Evolutionary conservation across 1,140 invertebrate genomes (phyloP).

Genomic region (Drosophila littoralis): DNA sequence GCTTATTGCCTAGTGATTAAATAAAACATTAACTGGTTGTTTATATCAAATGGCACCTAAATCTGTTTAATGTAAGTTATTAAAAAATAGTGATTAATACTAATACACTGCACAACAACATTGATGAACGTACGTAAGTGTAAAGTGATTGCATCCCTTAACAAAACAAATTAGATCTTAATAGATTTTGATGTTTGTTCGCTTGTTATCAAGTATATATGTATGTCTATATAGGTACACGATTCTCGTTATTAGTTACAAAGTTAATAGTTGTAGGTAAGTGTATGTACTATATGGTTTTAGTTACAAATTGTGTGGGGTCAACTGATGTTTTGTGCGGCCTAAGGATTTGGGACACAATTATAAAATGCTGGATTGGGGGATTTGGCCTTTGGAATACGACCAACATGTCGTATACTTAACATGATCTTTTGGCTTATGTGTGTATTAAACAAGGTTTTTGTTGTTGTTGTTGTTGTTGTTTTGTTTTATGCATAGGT

Average conservation of each 20-base stretch:
- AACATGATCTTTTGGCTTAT: conserved; percentile 31
- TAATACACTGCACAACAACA: conserved; percentile 41
- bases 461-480: neutral
- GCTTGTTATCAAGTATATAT: conserved; percentile 26
- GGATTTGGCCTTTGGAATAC: conserved; percentile 24
- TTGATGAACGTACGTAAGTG: conserved; percentile 28
- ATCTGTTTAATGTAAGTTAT: conserved; percentile 41
- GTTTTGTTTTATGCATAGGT: conserved; percentile 49
- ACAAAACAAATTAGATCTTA: conserved; percentile 13
- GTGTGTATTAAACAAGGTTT: conserved; percentile 32
- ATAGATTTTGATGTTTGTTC: conserved; percentile 66
- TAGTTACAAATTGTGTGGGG: conserved; percentile 36
- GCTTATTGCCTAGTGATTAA: neutral
- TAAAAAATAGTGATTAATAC: conserved; percentile 43
- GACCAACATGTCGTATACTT: conserved; percentile 15
- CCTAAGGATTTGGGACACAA: conserved; percentile 7
- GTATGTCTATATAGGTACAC: conserved; percentile 52
- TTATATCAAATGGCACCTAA: conserved; percentile 76
- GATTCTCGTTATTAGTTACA: conserved; percentile 58
- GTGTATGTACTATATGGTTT: conserved; percentile 6
- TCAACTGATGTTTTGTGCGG: conserved; percentile 27
- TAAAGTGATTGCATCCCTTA: conserved; percentile 16
- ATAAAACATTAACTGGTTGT: conserved; percentile 32
- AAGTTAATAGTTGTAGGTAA: conserved; percentile 24
- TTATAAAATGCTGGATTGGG: conserved; percentile 2